Evolutionary conservation across 2,113 vertebrate genomes (phyloP), one percentile per base, ranked within the genome.

Genomic region (Clupea harengus): DNA sequence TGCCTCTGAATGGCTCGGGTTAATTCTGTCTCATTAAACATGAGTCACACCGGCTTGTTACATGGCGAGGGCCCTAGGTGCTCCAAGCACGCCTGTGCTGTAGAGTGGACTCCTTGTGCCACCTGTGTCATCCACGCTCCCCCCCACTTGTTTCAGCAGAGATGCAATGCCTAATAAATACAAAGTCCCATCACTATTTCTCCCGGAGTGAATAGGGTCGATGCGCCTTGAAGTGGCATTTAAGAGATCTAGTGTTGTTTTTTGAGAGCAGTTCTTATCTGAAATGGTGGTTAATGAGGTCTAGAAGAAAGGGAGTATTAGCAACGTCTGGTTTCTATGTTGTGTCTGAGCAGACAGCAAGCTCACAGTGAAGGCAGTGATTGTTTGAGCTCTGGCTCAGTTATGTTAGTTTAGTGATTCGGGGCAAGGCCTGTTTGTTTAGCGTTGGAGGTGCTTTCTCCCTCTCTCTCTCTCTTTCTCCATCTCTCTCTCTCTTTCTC

Each of bases 381-480:
- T 84, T 52, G 49, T 83, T 85, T 32, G 22, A 18, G 44, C 60
- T 60, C 64, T 50, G 67, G 83, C 80, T 54, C 80, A 80, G 84
- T 13, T 67, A 15, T 86, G 88, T 86, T 90, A 49, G 49, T 83
- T 86, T 82, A 81, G 84, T 87, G 86, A 88, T 28, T 57, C 52
- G 67, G 82, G 84, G 87, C 87, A 85, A 84, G 85, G 84, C 81
- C 81, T 88, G 88, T 87, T 89, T 87, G 32, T 86, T 89, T 89
- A 88, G 80, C 80, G 83, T 83, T 64, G 47, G 86, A 81, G 86
- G 82, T 7, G 32, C 10, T 80, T 10, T 78, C 72, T 32, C 72
- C 32, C 10, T 44, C 72, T 78, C 25, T 78, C 25, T 25, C 25
- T 78, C 25, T 39, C 72, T 44, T 1, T 78, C 72, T 78, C 72